Evolutionary conservation across 1,140 invertebrate species (phyloP).

Genomic region (Atta texana): DNA sequence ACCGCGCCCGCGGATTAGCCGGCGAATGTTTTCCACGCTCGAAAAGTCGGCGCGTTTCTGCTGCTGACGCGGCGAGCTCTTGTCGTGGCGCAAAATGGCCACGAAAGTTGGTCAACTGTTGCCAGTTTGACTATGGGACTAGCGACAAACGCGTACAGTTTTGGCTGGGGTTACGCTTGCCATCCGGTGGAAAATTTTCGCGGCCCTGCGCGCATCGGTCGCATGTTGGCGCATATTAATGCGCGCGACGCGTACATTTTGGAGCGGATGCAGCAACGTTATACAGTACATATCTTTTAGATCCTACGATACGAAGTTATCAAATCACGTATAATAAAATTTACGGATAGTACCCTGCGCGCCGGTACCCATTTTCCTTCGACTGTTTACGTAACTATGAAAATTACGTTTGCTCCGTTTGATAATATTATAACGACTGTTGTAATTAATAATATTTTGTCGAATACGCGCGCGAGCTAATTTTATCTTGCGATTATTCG

Average conservation of each 20-base stretch:
- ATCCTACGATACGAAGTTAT: conserved; percentile 31
- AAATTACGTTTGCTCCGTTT: conserved; percentile 25
- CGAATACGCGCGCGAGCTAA: not conserved
- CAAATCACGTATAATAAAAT: conserved; percentile 34
- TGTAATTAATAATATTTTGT: conserved; percentile 28
- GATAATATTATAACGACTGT: conserved; percentile 6
- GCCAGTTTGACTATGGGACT: conserved; percentile 56
- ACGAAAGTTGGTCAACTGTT: conserved; percentile 73
- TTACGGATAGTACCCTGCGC: conserved; percentile 4
- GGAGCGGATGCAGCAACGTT: not conserved
- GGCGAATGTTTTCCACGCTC: conserved; percentile 69
- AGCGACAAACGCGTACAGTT: conserved; percentile 73
- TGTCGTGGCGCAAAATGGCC: conserved; percentile 55
- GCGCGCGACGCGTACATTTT: conserved; percentile 29
- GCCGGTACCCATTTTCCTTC: not conserved
- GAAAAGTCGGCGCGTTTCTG: conserved; percentile 70
- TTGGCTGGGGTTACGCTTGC: conserved; percentile 32
- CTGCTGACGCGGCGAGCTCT: conserved; percentile 63
- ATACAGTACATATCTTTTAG: not conserved
- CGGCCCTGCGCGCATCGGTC: conserved; percentile 27
- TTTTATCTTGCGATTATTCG: not conserved
- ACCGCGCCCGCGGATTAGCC: conserved; percentile 61
- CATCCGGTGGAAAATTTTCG: conserved; percentile 44
- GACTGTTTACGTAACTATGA: not conserved
- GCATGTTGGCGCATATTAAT: conserved; percentile 50